These are phyloP conservation scores for Halictus rubicundus DNA, from an alignment of 1,140 invertebrate species.

Conservation along the genomic window DNA sequence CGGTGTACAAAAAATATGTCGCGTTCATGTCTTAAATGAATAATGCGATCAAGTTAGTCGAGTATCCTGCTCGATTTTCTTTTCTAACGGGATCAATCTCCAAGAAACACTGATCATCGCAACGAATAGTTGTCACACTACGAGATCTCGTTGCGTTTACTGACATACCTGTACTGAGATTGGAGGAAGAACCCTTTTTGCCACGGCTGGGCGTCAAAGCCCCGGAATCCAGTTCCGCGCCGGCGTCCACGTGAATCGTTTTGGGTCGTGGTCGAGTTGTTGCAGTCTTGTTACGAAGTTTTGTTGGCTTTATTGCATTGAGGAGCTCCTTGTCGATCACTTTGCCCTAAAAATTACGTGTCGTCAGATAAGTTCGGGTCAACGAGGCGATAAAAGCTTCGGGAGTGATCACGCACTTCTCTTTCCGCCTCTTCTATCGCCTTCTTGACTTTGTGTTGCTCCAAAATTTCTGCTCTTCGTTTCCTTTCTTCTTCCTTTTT, in stretches of 20 bases:
- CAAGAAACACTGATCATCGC: slow-evolving; percentile 52
- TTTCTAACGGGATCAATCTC: slow-evolving; percentile 28
- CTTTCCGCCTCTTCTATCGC: slow-evolving; percentile 94
- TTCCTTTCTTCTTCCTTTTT: slow-evolving; percentile 96
- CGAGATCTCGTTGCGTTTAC: not conserved
- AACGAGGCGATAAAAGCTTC: slow-evolving; percentile 5
- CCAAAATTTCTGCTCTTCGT: slow-evolving; percentile 92
- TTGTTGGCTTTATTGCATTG: slow-evolving; percentile 84
- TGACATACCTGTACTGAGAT: slow-evolving; percentile 87
- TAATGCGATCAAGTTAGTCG: not conserved
- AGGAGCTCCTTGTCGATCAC: slow-evolving; percentile 88
- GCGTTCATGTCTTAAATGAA: too few species aligned
- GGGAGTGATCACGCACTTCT: slow-evolving; percentile 83
- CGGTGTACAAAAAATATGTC: not conserved
- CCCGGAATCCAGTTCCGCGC: slow-evolving; percentile 88
- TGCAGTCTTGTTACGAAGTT: slow-evolving; percentile 82
- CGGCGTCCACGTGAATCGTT: slow-evolving; percentile 93
- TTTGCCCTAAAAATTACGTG: slow-evolving; percentile 83
- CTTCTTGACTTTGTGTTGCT: slow-evolving; percentile 97
- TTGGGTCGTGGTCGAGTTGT: slow-evolving; percentile 87
- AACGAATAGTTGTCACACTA: slow-evolving; percentile 33
- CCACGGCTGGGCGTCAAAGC: slow-evolving; percentile 86
- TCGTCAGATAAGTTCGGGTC: slow-evolving; percentile 1
- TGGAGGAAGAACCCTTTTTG: slow-evolving; percentile 90
- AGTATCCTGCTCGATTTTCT: not conserved